Conservation (phyloP, 2,113 vertebrate genomes). For the Limnothrissa miodon region DNA sequence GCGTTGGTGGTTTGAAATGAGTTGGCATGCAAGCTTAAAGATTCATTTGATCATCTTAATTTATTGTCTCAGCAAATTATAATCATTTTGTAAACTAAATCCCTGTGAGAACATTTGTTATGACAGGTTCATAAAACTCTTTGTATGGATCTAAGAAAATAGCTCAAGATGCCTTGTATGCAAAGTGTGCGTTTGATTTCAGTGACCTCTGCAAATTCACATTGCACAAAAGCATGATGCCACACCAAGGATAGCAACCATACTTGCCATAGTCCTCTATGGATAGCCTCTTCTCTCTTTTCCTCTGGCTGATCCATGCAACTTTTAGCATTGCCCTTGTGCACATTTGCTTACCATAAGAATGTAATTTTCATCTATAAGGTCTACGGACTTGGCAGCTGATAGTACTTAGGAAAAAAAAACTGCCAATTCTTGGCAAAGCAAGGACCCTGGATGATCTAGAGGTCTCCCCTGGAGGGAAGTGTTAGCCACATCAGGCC, state of each 20-base stretch:
- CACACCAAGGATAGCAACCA: constrained; percentile 22
- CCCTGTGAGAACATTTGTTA: constrained; percentile 7
- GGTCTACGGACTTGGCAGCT: constrained; percentile 69
- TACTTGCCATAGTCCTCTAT: constrained; percentile 45
- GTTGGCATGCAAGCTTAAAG: constrained; percentile 9
- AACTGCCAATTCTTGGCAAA: constrained; percentile 69
- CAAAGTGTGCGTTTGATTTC: constrained; percentile 17
- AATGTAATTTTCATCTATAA: constrained; percentile 76
- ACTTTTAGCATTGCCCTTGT: constrained; percentile 63
- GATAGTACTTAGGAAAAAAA: constrained; percentile 27
- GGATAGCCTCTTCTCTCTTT: constrained; percentile 58
- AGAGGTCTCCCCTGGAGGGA: constrained; percentile 67
- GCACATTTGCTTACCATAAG: constrained; percentile 74
- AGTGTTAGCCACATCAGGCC: constrained; percentile 68
- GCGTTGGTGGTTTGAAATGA: constrained; percentile 17
- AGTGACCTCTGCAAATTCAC: neutral
- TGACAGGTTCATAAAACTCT: constrained; percentile 11
- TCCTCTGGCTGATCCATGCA: constrained; percentile 61
- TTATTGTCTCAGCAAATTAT: constrained; percentile 6
- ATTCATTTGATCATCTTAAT: constrained; percentile 12
- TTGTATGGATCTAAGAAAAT: neutral
- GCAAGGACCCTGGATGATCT: constrained; percentile 68
- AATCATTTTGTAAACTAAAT: constrained; percentile 16
- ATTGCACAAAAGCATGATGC: constrained; percentile 27
- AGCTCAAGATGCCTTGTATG: neutral